phyloP scores from a whole-genome alignment of 2,888 invertebrate genomes.

The Oxycera nigricornis region DNA sequence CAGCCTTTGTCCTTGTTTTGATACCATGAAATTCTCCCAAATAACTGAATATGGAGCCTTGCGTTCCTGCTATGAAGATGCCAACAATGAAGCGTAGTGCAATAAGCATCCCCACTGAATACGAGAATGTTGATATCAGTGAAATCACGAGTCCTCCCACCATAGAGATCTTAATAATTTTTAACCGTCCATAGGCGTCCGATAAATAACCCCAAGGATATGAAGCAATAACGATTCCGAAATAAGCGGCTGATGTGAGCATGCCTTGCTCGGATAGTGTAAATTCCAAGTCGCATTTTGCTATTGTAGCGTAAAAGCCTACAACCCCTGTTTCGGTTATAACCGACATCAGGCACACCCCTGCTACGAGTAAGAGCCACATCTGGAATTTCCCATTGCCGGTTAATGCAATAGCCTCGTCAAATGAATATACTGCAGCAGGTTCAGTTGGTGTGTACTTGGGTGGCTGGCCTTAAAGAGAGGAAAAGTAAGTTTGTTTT shows the following conservation, averaged over 20 bases:
- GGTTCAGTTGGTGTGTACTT: not conserved
- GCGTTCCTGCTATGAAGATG: slow-evolving; percentile 58
- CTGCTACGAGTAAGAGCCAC: not conserved
- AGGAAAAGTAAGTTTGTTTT: not conserved
- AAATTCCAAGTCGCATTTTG: slow-evolving; percentile 17
- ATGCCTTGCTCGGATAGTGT: slow-evolving; percentile 16
- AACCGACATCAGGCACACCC: slow-evolving; percentile 17
- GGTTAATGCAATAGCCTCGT: slow-evolving; percentile 1
- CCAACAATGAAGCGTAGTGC: slow-evolving; percentile 68
- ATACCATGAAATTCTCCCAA: slow-evolving; percentile 64
- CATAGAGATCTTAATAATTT: slow-evolving; percentile 8
- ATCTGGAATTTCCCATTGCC: slow-evolving; percentile 32
- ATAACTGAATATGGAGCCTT: slow-evolving; percentile 65
- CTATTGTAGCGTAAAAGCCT: slow-evolving; percentile 17
- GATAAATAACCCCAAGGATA: slow-evolving; percentile 30
- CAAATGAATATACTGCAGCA: slow-evolving; percentile 26
- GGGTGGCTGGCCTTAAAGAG: slow-evolving; percentile 1
- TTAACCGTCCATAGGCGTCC: slow-evolving; percentile 15
- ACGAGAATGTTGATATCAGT: slow-evolving; percentile 65
- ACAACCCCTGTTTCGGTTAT: slow-evolving; percentile 23
- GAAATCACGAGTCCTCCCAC: slow-evolving; percentile 57
- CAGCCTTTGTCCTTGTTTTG: slow-evolving; percentile 61
- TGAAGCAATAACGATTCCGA: slow-evolving; percentile 20
- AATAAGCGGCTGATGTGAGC: slow-evolving; percentile 19
- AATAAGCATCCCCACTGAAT: slow-evolving; percentile 64